A percentile compares a stretch with the other conserved stretches of the same genome.
Evolutionary conservation across 2,113 vertebrate species (phyloP).

Genomic region (Mustela nigripes): DNA sequence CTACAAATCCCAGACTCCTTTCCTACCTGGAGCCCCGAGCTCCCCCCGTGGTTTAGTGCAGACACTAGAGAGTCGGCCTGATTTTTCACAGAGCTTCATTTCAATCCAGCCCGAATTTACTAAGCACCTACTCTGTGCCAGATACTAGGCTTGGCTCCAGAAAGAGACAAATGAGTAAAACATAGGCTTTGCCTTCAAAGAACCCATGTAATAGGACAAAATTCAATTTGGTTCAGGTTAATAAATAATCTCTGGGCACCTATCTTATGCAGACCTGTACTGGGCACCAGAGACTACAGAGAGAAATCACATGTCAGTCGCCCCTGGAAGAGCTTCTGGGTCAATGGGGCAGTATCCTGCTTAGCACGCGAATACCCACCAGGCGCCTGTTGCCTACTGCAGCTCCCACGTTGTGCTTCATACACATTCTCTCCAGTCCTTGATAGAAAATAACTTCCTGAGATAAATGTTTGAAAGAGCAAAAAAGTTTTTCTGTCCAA

Average conservation of each 20-base stretch:
- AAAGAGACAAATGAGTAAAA: constrained; percentile 52
- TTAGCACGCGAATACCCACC: background rate
- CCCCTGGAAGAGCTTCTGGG: background rate
- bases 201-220: background rate
- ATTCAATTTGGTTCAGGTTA: background rate
- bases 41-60: background rate
- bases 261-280: background rate
- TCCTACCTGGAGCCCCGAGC: background rate
- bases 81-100: constrained; percentile 5
- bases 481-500: constrained; percentile 24
- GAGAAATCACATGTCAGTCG: background rate
- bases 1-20: constrained; percentile 43
- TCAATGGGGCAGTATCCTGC: background rate
- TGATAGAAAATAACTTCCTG: background rate
- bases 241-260: background rate
- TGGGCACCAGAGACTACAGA: background rate
- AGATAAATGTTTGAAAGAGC: constrained; percentile 41
- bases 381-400: rapidly evolving
- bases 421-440: background rate
- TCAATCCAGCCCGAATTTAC: constrained; percentile 30
- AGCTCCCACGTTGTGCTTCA: background rate
- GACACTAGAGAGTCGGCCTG: constrained; percentile 4
- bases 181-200: constrained; percentile 43
- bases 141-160: background rate
- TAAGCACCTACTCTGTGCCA: constrained; percentile 55